phyloP scores from a whole-genome alignment of 2,888 invertebrate genomes.

The Arrhopalites spinosus region DNA sequence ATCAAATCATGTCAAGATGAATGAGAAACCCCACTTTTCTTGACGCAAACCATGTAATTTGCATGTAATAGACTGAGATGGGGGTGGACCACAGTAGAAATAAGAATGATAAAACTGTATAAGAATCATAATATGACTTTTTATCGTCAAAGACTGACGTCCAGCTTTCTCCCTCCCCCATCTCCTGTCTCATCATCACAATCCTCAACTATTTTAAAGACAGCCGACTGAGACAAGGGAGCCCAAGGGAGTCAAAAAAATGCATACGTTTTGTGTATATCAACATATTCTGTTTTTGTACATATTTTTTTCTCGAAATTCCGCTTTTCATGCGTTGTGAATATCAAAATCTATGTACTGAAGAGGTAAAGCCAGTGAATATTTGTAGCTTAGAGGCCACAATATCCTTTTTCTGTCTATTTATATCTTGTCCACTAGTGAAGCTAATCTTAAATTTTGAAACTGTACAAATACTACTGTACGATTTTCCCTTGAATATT shows the following conservation, averaged over 20 bases:
- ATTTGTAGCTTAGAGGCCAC: no score
- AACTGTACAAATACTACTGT: no score
- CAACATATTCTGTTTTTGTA: no score
- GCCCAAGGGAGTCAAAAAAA: neutral
- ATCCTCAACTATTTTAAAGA: neutral
- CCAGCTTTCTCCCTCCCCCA: neutral
- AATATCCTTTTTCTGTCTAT: no score
- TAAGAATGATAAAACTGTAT: neutral
- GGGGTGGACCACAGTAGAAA: neutral
- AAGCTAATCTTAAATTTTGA: no score
- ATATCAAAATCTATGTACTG: no score
- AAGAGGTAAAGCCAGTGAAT: no score
- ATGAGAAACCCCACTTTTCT: constrained; percentile 9
- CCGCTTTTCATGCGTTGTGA: no score
- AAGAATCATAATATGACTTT: neutral
- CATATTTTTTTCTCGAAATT: no score
- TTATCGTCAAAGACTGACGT: neutral
- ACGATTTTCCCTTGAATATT: no score
- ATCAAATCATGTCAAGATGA: constrained; percentile 31
- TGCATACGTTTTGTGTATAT: neutral
- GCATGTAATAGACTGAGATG: no score
- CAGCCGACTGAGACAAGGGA: neutral
- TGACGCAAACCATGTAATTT: neutral
- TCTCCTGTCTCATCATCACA: neutral
- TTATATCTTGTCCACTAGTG: no score